A percentile compares a stretch with the other conserved stretches of the same genome.
phyloP scores from a whole-genome alignment of 2,797 vertebrate species.

The Anas bahamensis region DNA sequence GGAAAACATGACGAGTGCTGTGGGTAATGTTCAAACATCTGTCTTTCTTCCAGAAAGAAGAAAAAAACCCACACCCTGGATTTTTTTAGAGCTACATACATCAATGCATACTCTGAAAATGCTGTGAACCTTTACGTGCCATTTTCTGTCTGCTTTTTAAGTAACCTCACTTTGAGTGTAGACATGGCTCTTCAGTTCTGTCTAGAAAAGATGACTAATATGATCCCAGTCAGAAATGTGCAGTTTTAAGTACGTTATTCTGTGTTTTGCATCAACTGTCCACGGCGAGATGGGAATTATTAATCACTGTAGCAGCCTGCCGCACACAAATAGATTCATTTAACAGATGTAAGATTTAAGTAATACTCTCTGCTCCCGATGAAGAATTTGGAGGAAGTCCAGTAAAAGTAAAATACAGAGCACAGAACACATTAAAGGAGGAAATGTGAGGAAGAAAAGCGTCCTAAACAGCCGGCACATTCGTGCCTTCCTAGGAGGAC shows the following conservation, averaged over 20 bases:
- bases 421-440: background rate
- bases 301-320: conserved; percentile 23
- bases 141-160: conserved; percentile 43
- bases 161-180: background rate
- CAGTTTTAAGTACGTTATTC: conserved; percentile 15
- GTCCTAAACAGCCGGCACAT: background rate
- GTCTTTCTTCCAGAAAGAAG: conserved; percentile 12
- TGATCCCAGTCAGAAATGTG: conserved; percentile 2
- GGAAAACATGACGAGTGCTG: conserved; percentile 56
- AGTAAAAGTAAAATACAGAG: background rate
- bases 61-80: background rate
- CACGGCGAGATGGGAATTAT: conserved; percentile 19
- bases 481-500: background rate
- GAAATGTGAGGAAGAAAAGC: background rate
- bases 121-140: background rate
- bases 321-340: conserved; percentile 22
- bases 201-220: conserved; percentile 46
- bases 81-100: conserved; percentile 30
- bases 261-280: conserved; percentile 40
- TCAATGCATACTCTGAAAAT: background rate
- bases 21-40: background rate
- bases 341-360: conserved; percentile 15
- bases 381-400: background rate
- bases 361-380: background rate
- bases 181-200: conserved; percentile 19